A percentile compares a stretch with the other conserved stretches of the same genome.
phyloP scores from a whole-genome alignment of 1,140 invertebrate species.

The Hypothenemus hampei region DNA sequence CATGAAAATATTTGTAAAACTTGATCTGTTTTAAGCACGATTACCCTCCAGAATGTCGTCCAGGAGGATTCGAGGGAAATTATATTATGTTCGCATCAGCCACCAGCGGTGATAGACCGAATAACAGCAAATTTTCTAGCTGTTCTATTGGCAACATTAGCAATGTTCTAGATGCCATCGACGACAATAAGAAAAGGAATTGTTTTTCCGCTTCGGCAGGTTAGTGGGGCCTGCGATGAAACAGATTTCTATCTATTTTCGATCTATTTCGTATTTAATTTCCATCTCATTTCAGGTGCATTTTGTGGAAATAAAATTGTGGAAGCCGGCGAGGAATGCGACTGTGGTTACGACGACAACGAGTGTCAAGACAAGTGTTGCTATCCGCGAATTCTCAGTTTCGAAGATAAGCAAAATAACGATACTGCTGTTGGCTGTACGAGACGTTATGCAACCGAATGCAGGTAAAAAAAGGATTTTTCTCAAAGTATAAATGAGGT shows the following conservation, averaged over 20 bases:
- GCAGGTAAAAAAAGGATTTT: constrained; percentile 55
- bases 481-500: background rate
- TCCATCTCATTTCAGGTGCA: constrained; percentile 51
- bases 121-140: constrained; percentile 91
- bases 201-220: constrained; percentile 85
- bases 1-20: no score
- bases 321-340: constrained; percentile 95
- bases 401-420: constrained; percentile 64
- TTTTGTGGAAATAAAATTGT: constrained; percentile 99
- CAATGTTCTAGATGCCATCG: constrained; percentile 85
- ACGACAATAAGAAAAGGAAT: constrained; percentile 88
- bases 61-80: constrained; percentile 84
- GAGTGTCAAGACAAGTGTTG: constrained; percentile 95
- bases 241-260: no score
- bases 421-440: constrained; percentile 72
- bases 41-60: constrained; percentile 85
- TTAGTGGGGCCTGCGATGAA: no score
- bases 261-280: background rate
- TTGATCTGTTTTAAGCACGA: constrained; percentile 70
- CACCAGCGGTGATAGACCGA: constrained; percentile 86
- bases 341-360: constrained; percentile 92
- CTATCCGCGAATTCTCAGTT: constrained; percentile 75
- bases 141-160: constrained; percentile 96
- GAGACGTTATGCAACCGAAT: constrained; percentile 71
- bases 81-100: constrained; percentile 98